A percentile compares a stretch with the other conserved stretches of the same genome.
Evolutionary conservation across 2,797 vertebrate species (phyloP).

Genomic region (Megaceryle alcyon): DNA sequence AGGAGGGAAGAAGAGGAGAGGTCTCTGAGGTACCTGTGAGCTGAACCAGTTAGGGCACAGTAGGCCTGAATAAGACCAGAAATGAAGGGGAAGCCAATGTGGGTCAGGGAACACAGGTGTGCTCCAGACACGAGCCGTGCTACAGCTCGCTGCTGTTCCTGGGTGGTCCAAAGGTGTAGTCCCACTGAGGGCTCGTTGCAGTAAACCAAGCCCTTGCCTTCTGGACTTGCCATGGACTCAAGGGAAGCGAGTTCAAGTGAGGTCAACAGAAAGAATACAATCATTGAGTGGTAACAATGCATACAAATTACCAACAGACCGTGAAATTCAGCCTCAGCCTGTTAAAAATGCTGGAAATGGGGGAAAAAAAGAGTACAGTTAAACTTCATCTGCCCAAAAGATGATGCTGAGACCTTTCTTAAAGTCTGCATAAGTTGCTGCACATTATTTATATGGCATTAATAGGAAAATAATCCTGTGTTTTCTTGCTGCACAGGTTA

Average conservation of each 20-base stretch:
- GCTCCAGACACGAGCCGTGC: background rate
- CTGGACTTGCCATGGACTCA: background rate
- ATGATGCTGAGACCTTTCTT: background rate
- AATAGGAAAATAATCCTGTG: background rate
- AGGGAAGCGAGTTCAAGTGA: slow-evolving; percentile 42
- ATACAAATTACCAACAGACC: slow-evolving; percentile 25
- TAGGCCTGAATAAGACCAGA: background rate
- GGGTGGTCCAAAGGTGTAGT: slow-evolving; percentile 60
- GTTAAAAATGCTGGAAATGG: background rate
- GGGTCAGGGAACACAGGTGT: slow-evolving; percentile 63
- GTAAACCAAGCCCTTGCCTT: slow-evolving; percentile 16
- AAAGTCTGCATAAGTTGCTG: background rate
- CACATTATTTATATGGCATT: fast-evolving
- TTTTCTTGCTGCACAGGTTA: background rate
- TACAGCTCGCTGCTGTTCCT: background rate
- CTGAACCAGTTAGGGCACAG: background rate
- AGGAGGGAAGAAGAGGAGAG: background rate
- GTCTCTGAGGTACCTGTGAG: background rate
- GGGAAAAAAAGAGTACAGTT: background rate
- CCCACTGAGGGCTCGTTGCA: background rate
- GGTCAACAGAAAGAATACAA: slow-evolving; percentile 32
- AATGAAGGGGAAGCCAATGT: background rate
- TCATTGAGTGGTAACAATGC: slow-evolving; percentile 41
- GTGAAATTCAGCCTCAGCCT: background rate
- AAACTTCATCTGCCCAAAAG: background rate